Evolutionary conservation across 35 echinoderm and acorn worm genomes (phyloP).

Genomic region (Lytechinus variegatus): DNA sequence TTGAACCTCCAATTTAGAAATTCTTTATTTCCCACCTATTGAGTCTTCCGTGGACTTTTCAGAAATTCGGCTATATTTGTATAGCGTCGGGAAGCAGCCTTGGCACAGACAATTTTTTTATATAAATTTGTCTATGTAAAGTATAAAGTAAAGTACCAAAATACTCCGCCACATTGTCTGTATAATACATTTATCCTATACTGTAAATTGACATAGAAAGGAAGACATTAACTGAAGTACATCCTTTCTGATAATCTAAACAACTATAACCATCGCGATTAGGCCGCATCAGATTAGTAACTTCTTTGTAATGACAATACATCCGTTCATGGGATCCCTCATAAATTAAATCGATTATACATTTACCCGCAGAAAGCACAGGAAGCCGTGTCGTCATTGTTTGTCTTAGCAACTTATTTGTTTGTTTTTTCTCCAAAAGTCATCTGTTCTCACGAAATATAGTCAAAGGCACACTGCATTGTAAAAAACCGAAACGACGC

Average conservation of each 20-base stretch:
- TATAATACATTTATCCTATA: no score
- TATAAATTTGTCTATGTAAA: no score
- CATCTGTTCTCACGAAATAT: background rate
- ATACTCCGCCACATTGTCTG: no score
- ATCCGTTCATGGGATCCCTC: background rate
- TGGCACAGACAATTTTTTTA: no score
- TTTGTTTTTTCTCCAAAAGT: background rate
- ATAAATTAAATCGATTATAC: background rate
- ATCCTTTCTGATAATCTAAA: background rate
- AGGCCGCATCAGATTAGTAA: background rate
- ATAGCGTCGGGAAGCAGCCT: no score
- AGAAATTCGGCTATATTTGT: no score
- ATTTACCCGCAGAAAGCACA: background rate
- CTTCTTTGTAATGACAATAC: background rate
- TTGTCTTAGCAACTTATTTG: background rate
- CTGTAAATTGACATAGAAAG: background rate
- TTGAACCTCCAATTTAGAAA: no score
- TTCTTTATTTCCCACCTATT: no score
- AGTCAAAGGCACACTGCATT: background rate
- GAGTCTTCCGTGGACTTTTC: no score
- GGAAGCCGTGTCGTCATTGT: background rate
- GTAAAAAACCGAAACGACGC: background rate
- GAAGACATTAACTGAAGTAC: background rate
- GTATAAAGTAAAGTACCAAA: no score
- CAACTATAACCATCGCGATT: background rate